phyloP scores from a whole-genome alignment of 2,797 vertebrate species.

The Caiman crocodilus region DNA sequence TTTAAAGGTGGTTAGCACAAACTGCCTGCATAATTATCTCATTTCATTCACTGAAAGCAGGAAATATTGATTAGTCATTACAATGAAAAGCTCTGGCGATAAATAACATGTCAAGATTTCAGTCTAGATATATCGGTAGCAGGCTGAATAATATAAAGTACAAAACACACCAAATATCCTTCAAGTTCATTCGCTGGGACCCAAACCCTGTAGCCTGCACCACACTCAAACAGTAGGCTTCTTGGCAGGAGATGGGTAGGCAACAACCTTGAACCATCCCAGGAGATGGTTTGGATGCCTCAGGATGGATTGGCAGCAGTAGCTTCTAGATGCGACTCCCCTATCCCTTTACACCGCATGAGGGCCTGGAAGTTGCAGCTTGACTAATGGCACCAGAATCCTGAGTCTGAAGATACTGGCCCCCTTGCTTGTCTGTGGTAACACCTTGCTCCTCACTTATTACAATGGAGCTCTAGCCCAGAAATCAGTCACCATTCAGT shows the following conservation, averaged over 20 bases:
- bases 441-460: neutral
- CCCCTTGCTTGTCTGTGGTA: neutral
- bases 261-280: neutral
- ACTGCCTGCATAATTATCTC: conserved; percentile 10
- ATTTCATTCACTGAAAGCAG: neutral
- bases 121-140: neutral
- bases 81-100: conserved; percentile 21
- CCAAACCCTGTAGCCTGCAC: neutral
- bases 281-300: neutral
- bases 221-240: neutral
- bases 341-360: no score
- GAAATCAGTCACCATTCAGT: neutral
- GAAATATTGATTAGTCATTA: conserved; percentile 30
- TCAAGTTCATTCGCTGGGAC: neutral
- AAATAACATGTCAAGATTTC: conserved; percentile 39
- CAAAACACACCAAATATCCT: neutral
- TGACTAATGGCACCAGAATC: neutral
- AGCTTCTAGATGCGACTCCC: no score
- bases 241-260: neutral
- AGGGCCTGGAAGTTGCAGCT: neutral
- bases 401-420: conserved; percentile 11
- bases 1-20: neutral
- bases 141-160: rapidly evolving
- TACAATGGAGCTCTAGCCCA: neutral
- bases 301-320: no score